Conservation (phyloP, 2,113 vertebrate genomes). For the Aegypius monachus region DNA sequence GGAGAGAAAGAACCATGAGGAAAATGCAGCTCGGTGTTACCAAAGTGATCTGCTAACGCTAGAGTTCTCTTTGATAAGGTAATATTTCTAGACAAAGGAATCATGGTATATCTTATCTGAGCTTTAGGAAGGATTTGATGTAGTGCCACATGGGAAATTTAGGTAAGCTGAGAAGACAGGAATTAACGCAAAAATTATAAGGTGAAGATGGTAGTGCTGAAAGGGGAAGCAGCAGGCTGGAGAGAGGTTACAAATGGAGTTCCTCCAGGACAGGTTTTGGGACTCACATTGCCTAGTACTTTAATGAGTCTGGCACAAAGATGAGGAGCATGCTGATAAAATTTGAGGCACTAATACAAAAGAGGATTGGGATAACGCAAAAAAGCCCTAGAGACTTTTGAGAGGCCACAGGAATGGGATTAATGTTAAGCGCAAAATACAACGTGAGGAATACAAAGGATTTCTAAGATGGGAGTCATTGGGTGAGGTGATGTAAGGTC, state of each 20-base stretch:
- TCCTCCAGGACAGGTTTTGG: background rate
- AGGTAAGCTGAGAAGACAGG: slow-evolving; percentile 6
- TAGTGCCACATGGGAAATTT: slow-evolving; percentile 29
- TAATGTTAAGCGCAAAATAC: background rate
- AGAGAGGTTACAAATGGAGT: background rate
- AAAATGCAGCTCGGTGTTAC: background rate
- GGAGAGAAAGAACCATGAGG: background rate
- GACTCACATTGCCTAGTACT: background rate
- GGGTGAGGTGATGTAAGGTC: background rate
- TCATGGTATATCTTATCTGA: slow-evolving; percentile 18
- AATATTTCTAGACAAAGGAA: background rate
- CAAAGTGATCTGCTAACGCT: background rate
- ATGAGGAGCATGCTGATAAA: background rate
- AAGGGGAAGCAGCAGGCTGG: background rate
- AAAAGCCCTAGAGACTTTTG: background rate
- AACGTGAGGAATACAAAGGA: background rate
- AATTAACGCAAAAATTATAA: slow-evolving; percentile 10
- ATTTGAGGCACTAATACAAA: background rate
- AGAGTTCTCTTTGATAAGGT: background rate
- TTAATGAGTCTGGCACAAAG: background rate
- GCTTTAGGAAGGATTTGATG: background rate
- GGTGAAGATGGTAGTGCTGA: background rate
- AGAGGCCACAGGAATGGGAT: background rate
- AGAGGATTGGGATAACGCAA: background rate
- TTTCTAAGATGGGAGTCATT: background rate